phyloP scores from a whole-genome alignment of 2,888 invertebrate genomes.

The Cryptus viduatorius region DNA sequence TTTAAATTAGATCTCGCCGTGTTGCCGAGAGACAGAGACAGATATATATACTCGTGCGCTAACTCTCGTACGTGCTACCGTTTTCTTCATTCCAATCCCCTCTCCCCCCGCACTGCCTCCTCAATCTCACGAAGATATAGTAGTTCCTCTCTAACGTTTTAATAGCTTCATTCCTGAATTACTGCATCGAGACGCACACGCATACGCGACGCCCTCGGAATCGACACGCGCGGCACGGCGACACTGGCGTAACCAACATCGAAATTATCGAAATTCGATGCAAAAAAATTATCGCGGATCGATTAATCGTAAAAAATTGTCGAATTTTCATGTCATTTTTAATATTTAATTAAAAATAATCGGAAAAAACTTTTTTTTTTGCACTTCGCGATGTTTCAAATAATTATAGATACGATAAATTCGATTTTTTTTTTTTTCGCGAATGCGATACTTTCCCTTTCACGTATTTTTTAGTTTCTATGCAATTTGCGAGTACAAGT shows the following conservation, averaged over 20 bases:
- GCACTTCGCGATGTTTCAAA: too few species aligned
- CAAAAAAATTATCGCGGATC: background rate
- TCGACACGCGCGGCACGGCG: conserved; percentile 1
- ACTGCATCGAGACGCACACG: conserved; percentile 52
- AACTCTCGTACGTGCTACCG: conserved; percentile 62
- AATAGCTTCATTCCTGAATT: conserved; percentile 77
- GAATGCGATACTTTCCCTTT: too few species aligned
- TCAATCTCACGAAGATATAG: conserved; percentile 54
- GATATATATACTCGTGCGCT: conserved; percentile 10
- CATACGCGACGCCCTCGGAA: background rate
- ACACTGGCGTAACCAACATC: conserved; percentile 40
- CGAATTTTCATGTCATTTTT: too few species aligned
- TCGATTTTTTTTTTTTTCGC: too few species aligned
- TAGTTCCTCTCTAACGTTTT: conserved; percentile 67
- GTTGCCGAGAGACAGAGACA: background rate
- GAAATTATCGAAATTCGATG: background rate
- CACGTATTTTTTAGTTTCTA: background rate
- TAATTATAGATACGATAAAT: too few species aligned
- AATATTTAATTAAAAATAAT: too few species aligned
- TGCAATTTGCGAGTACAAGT: background rate
- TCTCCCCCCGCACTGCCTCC: background rate
- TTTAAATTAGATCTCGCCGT: conserved; percentile 81
- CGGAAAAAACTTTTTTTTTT: too few species aligned
- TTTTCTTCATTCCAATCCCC: conserved; percentile 47
- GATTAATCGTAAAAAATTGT: background rate